These are phyloP conservation scores for Rattus rattus DNA, from an alignment of 2,113 vertebrate genomes.

Conservation along the genomic window DNA sequence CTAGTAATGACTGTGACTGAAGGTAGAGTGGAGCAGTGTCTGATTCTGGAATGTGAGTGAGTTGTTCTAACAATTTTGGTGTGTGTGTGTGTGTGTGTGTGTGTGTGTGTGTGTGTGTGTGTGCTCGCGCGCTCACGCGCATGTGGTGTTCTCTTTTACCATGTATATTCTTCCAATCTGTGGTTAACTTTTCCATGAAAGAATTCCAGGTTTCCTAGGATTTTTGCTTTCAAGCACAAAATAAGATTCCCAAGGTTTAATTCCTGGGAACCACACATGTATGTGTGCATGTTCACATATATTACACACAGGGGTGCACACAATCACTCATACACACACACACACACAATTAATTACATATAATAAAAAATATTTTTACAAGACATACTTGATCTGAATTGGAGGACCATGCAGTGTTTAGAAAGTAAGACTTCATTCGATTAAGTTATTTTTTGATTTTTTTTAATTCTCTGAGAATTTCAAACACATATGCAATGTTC, in stretches of 20 bases:
- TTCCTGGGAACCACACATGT: background rate
- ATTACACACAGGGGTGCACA: background rate
- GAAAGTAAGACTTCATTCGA: conserved; percentile 24
- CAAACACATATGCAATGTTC: background rate
- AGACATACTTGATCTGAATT: background rate
- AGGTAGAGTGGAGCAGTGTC: too few relatives aligned
- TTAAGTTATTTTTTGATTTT: background rate
- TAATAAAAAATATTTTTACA: background rate
- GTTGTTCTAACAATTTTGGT: background rate
- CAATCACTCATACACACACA: background rate
- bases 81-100: background rate
- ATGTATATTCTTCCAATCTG: background rate
- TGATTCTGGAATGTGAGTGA: too few relatives aligned
- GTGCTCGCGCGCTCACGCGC: background rate
- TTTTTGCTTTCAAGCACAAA: background rate
- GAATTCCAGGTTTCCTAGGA: background rate
- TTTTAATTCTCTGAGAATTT: background rate
- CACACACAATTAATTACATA: background rate
- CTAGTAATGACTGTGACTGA: too few relatives aligned
- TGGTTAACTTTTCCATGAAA: background rate
- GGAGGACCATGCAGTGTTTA: background rate
- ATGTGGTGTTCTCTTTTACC: background rate
- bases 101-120: background rate
- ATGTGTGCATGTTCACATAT: background rate
- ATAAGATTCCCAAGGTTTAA: background rate